These are phyloP conservation scores for Cryptops parisi DNA, from an alignment of 2,888 invertebrate species.

Conservation along the genomic window DNA sequence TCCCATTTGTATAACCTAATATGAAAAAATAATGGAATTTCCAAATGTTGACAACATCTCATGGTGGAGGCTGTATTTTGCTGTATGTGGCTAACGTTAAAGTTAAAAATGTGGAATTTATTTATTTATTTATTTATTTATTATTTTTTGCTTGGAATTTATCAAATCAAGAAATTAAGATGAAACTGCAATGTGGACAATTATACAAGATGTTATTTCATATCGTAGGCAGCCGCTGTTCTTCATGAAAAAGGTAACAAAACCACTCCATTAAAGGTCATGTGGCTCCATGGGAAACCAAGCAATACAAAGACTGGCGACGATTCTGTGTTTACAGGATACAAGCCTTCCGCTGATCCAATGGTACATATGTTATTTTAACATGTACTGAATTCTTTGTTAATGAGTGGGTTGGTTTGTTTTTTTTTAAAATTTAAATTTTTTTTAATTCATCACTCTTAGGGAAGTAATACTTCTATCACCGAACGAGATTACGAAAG, in stretches of 20 bases:
- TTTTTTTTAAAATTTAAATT: conserved; percentile 10
- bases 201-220: neutral
- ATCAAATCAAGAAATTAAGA: too few species aligned
- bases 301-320: neutral
- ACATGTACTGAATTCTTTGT: too few species aligned
- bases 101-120: too few species aligned
- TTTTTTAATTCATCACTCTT: neutral
- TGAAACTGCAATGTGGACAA: too few species aligned
- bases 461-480: conserved; percentile 28
- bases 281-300: neutral
- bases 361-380: neutral
- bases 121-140: too few species aligned
- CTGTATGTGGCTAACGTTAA: too few species aligned
- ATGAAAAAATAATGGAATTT: too few species aligned
- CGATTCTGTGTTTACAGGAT: neutral
- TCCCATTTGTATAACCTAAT: too few species aligned
- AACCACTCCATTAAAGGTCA: neutral
- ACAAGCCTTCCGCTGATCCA: neutral
- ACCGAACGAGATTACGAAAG: conserved; percentile 63
- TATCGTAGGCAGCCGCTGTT: neutral
- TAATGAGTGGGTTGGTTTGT: conserved; percentile 11
- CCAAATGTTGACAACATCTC: too few species aligned
- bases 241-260: neutral
- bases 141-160: too few species aligned
- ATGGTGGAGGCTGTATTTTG: too few species aligned